These are phyloP conservation scores for Calameuta idolon DNA, from an alignment of 2,888 invertebrate genomes.

Conservation along the genomic window DNA sequence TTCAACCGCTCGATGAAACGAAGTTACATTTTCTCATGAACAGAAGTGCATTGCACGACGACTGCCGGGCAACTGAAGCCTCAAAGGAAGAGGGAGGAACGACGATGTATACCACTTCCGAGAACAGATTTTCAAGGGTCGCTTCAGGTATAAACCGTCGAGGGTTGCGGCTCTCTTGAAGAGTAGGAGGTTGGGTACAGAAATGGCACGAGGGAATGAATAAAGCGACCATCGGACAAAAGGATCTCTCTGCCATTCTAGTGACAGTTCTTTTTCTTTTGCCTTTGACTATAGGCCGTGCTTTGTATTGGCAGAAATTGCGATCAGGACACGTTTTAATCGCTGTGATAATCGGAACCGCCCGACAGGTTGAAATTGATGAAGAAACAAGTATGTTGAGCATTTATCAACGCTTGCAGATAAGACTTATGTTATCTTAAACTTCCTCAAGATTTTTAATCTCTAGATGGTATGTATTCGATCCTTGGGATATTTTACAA, in stretches of 20 bases:
- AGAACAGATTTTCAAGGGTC: conserved; percentile 58
- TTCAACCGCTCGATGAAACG: conserved; percentile 14
- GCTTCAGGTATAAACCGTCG: conserved; percentile 52
- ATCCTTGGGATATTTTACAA: neutral
- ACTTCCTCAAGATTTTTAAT: neutral
- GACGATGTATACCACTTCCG: conserved; percentile 37
- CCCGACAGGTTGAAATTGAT: neutral
- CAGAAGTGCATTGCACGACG: conserved; percentile 45
- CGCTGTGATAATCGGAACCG: neutral
- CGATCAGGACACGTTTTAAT: neutral
- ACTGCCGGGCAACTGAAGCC: conserved; percentile 49
- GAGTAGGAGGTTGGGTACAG: conserved; percentile 14
- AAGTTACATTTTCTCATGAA: conserved; percentile 14
- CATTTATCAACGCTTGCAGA: neutral
- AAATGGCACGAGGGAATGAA: conserved; percentile 25
- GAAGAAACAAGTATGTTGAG: neutral
- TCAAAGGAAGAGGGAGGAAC: conserved; percentile 28
- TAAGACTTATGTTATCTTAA: neutral
- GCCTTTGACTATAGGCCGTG: neutral
- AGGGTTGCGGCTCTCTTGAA: conserved; percentile 40
- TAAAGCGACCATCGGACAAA: conserved; percentile 27
- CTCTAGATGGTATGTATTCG: neutral
- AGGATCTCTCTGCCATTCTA: conserved; percentile 40
- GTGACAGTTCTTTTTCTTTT: conserved; percentile 26
- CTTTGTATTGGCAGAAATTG: neutral